A percentile compares a stretch with the other conserved stretches of the same genome.
phyloP scores from a whole-genome alignment of 2,113 vertebrate genomes.

The Gasterosteus nipponicus region DNA sequence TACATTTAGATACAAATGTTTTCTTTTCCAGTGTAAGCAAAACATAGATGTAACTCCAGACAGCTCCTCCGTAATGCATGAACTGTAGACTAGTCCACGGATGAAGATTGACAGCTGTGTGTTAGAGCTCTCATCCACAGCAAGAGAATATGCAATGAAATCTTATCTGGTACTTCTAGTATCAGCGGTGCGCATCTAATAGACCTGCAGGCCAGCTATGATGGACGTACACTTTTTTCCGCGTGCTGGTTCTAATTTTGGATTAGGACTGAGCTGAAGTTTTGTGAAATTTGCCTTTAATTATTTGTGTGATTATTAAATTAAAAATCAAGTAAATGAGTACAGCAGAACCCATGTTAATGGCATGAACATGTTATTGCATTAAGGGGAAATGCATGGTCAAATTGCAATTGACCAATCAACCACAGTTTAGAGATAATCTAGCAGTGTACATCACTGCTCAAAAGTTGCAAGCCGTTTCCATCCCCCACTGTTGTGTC shows the following conservation, averaged over 20 bases:
- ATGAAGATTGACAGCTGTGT: no score
- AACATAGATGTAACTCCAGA: no score
- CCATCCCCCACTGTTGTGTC: background rate
- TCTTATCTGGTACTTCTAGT: no score
- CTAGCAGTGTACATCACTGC: background rate
- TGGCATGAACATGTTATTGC: constrained; percentile 13
- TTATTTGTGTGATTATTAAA: background rate
- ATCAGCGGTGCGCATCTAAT: no score
- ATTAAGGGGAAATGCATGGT: constrained; percentile 20
- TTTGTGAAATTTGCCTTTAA: background rate
- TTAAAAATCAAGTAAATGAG: background rate
- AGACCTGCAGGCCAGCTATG: no score
- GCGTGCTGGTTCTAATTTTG: background rate
- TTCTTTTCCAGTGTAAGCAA: no score
- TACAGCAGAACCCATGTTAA: constrained; percentile 19
- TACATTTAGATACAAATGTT: no score
- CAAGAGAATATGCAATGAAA: no score
- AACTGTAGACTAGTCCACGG: no score
- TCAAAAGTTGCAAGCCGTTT: constrained; percentile 6
- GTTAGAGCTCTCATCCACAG: no score
- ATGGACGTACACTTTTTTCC: no score
- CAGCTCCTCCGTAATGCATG: no score
- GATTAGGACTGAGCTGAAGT: background rate
- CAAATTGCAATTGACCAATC: constrained; percentile 26
- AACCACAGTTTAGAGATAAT: constrained; percentile 6